These are phyloP conservation scores for Punctoribates punctum DNA, from an alignment of 2,888 invertebrate genomes.

Conservation along the genomic window DNA sequence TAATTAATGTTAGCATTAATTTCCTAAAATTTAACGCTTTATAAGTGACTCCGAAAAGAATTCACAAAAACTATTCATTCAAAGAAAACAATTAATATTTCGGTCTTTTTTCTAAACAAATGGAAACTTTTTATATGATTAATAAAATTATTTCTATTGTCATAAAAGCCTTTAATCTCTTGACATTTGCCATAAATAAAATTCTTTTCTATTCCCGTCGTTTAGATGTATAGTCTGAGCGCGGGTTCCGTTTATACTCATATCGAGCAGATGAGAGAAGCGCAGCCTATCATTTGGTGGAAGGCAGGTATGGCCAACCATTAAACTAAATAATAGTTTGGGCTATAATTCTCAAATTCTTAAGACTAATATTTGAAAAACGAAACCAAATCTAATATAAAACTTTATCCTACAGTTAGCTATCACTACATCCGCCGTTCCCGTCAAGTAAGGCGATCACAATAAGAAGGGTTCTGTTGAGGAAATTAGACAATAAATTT, in stretches of 20 bases:
- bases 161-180: not conserved
- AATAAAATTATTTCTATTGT: not conserved
- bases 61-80: not conserved
- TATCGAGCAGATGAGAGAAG: constrained; percentile 64
- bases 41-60: not conserved
- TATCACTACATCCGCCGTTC: constrained; percentile 73
- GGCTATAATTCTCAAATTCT: not conserved
- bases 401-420: constrained; percentile 57
- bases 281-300: constrained; percentile 79
- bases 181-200: not conserved
- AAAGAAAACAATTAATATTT: not conserved
- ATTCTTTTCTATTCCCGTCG: not conserved
- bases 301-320: constrained; percentile 58
- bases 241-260: constrained; percentile 60
- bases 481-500: not conserved
- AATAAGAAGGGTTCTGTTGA: not conserved
- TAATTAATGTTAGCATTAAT: not conserved
- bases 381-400: not conserved
- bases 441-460: constrained; percentile 53
- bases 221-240: constrained; percentile 20
- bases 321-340: not conserved
- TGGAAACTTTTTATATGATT: not conserved
- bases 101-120: not conserved
- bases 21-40: not conserved
- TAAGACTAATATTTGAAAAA: not conserved